Base-by-base conservation (phyloP, 2,113 vertebrate species). In the Gavia stellata region DNA sequence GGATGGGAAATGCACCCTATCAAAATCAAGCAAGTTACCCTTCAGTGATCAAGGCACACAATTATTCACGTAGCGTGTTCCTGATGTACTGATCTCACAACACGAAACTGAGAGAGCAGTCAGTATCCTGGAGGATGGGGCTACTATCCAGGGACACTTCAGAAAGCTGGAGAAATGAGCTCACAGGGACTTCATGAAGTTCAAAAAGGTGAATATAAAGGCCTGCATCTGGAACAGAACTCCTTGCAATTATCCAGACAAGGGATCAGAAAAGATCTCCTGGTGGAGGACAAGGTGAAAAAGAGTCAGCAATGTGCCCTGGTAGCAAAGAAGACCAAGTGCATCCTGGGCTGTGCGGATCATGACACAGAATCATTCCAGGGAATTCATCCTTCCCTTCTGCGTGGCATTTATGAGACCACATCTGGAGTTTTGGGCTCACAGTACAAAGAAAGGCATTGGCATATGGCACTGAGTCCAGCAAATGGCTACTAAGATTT, bases 391-490 rank as follows among this genome's bases (percentile, higher is more conserved):
- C 33, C 18, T 73, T 55, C 28, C 23, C 10, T 83, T n/a, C 38
- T 44, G 6, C 4, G 12, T 10, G 53, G 49, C 6, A 58, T 45
- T 90, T 58, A 8, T 28, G 72, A 80, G 45, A 42, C 4, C 31
- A n/a, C 12, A 40, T 25, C 26, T 52, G 59, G n/a, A 73, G 18
- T 36, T 81, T 8, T 40, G 38, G 44, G 14, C 4, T 81, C 49
- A 78, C 16, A 28, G 2, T 36, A 42, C 19, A 73, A 67, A 53
- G 28, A n/a, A 49, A 85, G 14, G 6, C 21, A 31, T 6, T 59
- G 47, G 8, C 24, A 36, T 20, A 7, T 0, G 0, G 28, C 21
- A 28, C 12, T 29, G 24, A 45, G 18, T 6, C 14, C 59, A 55
- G 5, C 14, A 86, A 65, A 91, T 14, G 2, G 12, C 7, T 45